Base-by-base conservation (phyloP, 2,888 invertebrate species). In the Ornithoptera alexandrae region DNA sequence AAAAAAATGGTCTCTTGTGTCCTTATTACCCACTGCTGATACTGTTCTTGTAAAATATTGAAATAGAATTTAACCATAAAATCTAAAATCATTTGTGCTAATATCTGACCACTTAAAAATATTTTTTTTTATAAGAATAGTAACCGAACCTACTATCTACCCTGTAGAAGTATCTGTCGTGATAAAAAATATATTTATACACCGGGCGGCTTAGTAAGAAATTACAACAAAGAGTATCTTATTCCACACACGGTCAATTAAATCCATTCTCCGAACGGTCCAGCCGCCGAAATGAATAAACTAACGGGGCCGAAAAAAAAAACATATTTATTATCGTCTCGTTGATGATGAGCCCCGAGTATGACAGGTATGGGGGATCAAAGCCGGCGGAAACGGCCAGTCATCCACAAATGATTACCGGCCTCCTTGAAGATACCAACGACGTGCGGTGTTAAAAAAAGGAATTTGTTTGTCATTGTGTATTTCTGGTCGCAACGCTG, bases 351-450 rank as follows among this genome's bases (percentile, higher is more conserved):
- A 84, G 83, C 79, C 78, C 75, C 77, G 79, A 79, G 80, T 87
- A 83, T 90, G 89, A 90, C 88, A 90, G 88, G 89, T 87, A 89
- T 89, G 82, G 86, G 77, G 80, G 57, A 84, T 85, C 84, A 86
- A 86, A 86, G 81, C 78, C 72, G 75, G 65, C 72, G 75, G 74
- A 87, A 89, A 79, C 79, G 81, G 81, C 84, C 77, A 88, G 89
- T 91, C 90, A 91, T 75, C 67, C 72, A 69, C 72, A 72, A 76
- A 76, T 74, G 68, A 74, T 73, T 75, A 74, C 72, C 67, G 72
- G 74, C 71, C 71, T 62, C 39, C 62, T 67, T 61, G 59, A 60
- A 66, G 50, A 50, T 20, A n/a, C 57, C 15, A n/a, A 15, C 53
- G 18, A 7, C 53, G 53, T 53, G 1, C 17, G 57, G 12, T n/a